Evolutionary conservation across 2,113 vertebrate species (phyloP).

Genomic region (Fregetta grallaria): DNA sequence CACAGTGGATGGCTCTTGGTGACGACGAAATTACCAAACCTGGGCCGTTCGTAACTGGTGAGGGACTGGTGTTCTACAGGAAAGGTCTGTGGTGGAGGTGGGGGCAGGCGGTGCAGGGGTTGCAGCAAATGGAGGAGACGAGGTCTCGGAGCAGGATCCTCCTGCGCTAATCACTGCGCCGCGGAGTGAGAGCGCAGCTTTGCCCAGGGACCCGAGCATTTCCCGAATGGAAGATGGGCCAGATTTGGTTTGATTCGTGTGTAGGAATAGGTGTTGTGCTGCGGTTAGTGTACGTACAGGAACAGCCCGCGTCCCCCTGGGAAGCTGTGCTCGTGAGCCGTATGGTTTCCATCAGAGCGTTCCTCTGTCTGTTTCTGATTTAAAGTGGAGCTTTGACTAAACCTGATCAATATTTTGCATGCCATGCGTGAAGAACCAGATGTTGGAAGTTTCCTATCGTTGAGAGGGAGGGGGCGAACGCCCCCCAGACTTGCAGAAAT

Average conservation of each 20-base stretch:
- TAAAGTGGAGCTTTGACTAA: conserved; percentile 83
- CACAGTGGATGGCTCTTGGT: fast-evolving
- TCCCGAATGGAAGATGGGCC: fast-evolving
- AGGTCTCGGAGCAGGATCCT: neutral
- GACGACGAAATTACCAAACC: neutral
- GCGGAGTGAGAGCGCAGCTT: neutral
- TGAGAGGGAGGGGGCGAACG: conserved; percentile 60
- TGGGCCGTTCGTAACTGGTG: no score
- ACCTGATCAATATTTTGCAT: conserved; percentile 93
- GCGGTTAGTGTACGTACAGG: neutral
- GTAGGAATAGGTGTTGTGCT: neutral
- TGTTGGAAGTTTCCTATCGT: conserved; percentile 93
- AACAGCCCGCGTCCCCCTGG: neutral
- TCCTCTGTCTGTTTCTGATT: conserved; percentile 70
- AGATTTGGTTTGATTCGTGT: neutral
- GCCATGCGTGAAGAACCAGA: conserved; percentile 95
- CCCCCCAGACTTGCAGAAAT: conserved; percentile 85
- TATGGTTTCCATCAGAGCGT: conserved; percentile 72
- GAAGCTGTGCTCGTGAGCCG: conserved; percentile 64
- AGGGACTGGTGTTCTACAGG: neutral
- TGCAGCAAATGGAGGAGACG: fast-evolving
- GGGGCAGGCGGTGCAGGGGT: fast-evolving
- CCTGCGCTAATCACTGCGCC: fast-evolving
- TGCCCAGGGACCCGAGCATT: fast-evolving
- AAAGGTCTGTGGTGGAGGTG: neutral